Conservation (phyloP, 1,140 invertebrate genomes). For the Hyles euphorbiae region DNA sequence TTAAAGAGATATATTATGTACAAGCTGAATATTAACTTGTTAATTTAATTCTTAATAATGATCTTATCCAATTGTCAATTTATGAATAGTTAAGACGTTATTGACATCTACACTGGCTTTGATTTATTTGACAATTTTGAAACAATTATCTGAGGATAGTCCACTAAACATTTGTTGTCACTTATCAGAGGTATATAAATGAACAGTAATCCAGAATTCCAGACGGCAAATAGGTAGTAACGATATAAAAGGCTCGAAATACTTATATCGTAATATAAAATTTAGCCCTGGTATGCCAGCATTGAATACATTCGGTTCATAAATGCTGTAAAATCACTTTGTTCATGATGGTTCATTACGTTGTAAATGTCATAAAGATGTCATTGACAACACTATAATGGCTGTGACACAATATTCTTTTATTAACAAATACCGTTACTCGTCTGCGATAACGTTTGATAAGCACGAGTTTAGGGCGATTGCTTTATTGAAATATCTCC, state of each 20-base stretch:
- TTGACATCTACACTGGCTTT: too few relatives aligned
- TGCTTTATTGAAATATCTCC: constrained; percentile 4
- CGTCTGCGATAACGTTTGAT: constrained; percentile 4
- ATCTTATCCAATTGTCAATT: not conserved
- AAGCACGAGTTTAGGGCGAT: constrained; percentile 1
- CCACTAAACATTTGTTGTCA: too few relatives aligned
- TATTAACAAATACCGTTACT: constrained; percentile 6
- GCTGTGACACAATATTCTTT: constrained; percentile 2
- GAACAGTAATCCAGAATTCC: too few relatives aligned
- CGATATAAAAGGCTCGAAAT: too few relatives aligned
- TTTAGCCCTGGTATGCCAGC: too few relatives aligned
- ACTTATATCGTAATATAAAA: too few relatives aligned
- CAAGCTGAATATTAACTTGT: not conserved
- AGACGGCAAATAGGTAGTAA: too few relatives aligned
- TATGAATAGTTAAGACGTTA: too few relatives aligned
- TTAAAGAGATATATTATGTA: too few relatives aligned
- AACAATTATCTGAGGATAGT: too few relatives aligned
- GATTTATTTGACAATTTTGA: too few relatives aligned
- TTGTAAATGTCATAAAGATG: constrained; percentile 3
- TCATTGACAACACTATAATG: constrained; percentile 1
- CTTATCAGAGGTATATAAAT: too few relatives aligned
- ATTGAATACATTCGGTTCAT: not conserved
- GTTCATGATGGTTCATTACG: not conserved
- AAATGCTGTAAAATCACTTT: not conserved
- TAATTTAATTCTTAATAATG: not conserved